Conservation (phyloP, 1,140 invertebrate genomes). For the Hyles euphorbiae region DNA sequence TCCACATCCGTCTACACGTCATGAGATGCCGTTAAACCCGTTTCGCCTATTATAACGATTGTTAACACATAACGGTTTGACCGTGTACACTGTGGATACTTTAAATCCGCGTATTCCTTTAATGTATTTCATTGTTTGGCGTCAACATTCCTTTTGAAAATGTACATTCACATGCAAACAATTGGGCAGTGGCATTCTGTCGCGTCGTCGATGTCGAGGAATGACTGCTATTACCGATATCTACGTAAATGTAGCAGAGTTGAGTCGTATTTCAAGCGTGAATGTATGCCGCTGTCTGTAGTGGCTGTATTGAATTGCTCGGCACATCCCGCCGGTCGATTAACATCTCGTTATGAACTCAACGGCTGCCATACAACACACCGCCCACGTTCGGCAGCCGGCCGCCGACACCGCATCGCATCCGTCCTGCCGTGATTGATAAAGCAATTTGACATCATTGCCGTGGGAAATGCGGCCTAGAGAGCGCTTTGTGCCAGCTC, state of each 20-base stretch:
- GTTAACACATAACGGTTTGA: slow-evolving; percentile 31
- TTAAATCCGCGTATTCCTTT: background rate
- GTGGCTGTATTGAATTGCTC: slow-evolving; percentile 22
- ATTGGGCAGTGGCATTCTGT: no score
- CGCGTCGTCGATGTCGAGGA: no score
- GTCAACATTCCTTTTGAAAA: no score
- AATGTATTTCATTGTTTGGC: background rate
- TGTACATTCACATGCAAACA: no score
- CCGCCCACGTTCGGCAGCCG: slow-evolving; percentile 40
- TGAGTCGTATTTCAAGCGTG: background rate
- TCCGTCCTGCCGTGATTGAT: slow-evolving; percentile 63
- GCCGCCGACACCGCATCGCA: slow-evolving; percentile 49
- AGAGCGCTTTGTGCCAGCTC: slow-evolving; percentile 11
- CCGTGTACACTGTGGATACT: background rate
- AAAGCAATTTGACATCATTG: slow-evolving; percentile 63
- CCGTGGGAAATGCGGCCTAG: slow-evolving; percentile 58
- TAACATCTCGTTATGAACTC: slow-evolving; percentile 33
- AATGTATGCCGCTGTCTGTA: slow-evolving; percentile 6
- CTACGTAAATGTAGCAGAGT: no score
- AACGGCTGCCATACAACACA: slow-evolving; percentile 26
- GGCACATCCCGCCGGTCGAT: slow-evolving; percentile 28
- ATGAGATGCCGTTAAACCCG: slow-evolving; percentile 32
- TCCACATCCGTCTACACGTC: slow-evolving; percentile 27
- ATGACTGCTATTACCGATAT: no score
- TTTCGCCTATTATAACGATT: slow-evolving; percentile 24